Evolutionary conservation across 37 sponge, comb jelly and placozoan genomes (phyloP), one percentile per base, ranked within the genome.

Genomic region (Agelas oroides): DNA sequence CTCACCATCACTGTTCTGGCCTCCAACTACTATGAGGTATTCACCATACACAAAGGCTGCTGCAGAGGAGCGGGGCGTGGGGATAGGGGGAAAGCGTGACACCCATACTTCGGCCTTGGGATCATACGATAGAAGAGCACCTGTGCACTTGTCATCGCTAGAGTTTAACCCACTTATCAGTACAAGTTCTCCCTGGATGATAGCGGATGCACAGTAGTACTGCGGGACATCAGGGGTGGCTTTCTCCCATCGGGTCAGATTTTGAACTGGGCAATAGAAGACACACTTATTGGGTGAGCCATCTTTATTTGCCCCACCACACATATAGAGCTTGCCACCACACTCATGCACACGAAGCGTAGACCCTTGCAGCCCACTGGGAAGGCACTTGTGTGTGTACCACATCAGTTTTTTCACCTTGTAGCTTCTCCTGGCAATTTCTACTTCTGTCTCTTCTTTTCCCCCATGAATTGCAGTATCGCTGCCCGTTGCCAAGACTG

Each of bases 1-100:
- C 1, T 71, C 57, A 12, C 80, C 65, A 23, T 38, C 34, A 20
- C 63, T 73, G 41, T 40, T 59, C 52, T 72, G 79, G 2, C 87
- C 87, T 2, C 87, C 87, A 59, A 79, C 33, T 16, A 87, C 87
- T 21, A 87, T 52, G 31, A 87, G 66, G 61, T 79, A 87, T 38
- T 87, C 87, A 0, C 55, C 80, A 33, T 59, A 87, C 27, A 77
- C 59, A 58, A 71, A 79, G 18, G 80, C 80, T 32, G 73, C 37
- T 25, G 80, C 52, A 19, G 80, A 78, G 12, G 87, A 79, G 5
- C 87, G 57, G 19, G 87, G 80, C 23, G 75, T 73, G 40, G 87
- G 87, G 15, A 87, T 52, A 28, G 87, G 80, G 62, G 87, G 87
- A 34, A 70, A 70, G 14, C 63, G 52, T 54, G 72, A 40, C 19